Evolutionary conservation across 2,113 vertebrate species (phyloP).

Genomic region (Sinocyclocheilus anophthalmus): DNA sequence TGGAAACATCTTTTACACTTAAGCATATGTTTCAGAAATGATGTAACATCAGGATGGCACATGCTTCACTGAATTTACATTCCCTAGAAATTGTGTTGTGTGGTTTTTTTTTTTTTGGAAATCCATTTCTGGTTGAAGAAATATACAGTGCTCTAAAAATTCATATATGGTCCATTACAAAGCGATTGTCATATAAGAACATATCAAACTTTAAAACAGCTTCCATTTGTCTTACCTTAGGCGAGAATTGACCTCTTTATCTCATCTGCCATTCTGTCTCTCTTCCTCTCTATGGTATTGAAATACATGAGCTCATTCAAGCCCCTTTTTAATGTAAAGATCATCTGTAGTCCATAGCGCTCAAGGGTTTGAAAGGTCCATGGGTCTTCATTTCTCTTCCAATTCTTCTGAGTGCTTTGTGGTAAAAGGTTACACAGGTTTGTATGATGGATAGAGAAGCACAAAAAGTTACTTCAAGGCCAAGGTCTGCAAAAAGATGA

Average conservation of each 20-base stretch:
- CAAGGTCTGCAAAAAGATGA: background rate
- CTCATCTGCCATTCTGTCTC: background rate
- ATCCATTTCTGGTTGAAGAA: background rate
- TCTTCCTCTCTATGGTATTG: background rate
- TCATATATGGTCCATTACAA: background rate
- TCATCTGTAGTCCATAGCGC: background rate
- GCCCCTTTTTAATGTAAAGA: conserved; percentile 8
- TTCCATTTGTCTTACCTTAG: conserved; percentile 39
- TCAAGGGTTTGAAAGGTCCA: background rate
- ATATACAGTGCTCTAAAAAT: background rate
- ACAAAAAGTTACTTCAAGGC: background rate
- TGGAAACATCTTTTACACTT: background rate
- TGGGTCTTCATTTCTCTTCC: background rate
- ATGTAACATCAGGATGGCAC: background rate
- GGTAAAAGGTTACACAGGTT: conserved; percentile 7
- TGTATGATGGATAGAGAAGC: background rate
- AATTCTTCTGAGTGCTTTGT: background rate
- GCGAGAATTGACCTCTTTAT: conserved; percentile 21
- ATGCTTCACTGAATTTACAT: background rate
- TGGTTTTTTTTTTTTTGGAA: background rate
- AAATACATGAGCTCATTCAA: conserved; percentile 27
- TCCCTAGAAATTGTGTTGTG: background rate
- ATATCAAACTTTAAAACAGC: conserved; percentile 28
- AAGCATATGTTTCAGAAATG: background rate
- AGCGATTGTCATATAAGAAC: background rate